Evolutionary conservation across 2,797 vertebrate species (phyloP), one percentile per base, ranked within the genome.

Genomic region (Microhierax caerulescens): DNA sequence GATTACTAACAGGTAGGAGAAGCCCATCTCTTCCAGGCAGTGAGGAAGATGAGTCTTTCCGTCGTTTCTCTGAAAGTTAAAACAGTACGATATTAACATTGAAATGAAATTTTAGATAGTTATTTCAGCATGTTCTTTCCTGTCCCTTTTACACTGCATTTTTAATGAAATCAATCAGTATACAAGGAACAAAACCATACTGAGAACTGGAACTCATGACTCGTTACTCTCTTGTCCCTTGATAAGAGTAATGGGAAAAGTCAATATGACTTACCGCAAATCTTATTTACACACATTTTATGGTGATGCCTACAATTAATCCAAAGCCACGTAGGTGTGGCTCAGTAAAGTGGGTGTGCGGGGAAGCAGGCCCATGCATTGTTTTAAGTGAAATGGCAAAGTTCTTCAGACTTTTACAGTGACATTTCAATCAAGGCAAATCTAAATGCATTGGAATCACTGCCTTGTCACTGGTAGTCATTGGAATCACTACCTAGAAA

Each of bases 61-160:
- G 13, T 50, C 8, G 11, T 65, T 87, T 79, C 61, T 89, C 94
- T 97, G 93, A 59, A 97, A 97, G 45, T 51, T 72, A 89, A 93
- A 95, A 64, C 7, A 85, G 9, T 18, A 79, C 6, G 70, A 63
- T 61, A 88, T 86, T 67, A 95, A 39, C 20, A 75, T 54, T 47
- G 56, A 88, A 93, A 80, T 9, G 7, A 80, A 91, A 74, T 3
- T 61, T 63, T 19, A 76, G 24, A 45, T 53, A 56, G 8, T 41
- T 32, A 72, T 74, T 93, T 72, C 39, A 72, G 3, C 6, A 7
- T 74, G 63, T 59, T 47, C 8, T 79, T 90, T 80, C 27, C 51
- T 59, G 5, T 53, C 32, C 17, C 37, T 41, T 88, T 70, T 65
- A 57, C 8, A 9, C 14, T 84, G 17, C 2, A 20, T 92, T 93